Conservation (phyloP, 1,140 invertebrate species). For the Hyposmocoma kahamanoa region DNA sequence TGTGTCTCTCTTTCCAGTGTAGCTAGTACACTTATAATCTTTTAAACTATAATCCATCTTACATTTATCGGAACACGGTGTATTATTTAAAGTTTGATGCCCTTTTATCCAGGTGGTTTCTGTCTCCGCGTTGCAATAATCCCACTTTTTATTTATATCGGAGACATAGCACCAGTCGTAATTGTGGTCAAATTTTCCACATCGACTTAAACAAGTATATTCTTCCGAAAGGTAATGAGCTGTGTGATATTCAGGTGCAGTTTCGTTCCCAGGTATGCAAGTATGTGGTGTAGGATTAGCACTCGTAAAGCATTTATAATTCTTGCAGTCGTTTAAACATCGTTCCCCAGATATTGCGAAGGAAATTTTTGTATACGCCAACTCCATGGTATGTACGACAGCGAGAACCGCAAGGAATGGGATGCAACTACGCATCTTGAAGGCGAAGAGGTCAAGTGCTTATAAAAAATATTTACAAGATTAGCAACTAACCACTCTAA, state of each 20-base stretch:
- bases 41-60: neutral
- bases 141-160: neutral
- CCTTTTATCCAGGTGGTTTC: neutral
- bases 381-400: no score
- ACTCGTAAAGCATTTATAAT: neutral
- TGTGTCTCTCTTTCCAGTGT: neutral
- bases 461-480: no score
- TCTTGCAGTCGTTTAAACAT: neutral
- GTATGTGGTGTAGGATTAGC: neutral
- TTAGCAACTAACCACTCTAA: no score
- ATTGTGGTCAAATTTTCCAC: neutral
- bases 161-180: neutral
- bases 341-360: neutral
- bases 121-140: neutral
- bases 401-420: no score
- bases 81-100: neutral
- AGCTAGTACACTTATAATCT: neutral
- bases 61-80: neutral
- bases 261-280: neutral
- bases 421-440: no score
- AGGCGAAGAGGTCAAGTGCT: no score
- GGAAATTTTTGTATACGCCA: neutral
- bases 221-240: neutral
- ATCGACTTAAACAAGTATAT: neutral
- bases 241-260: neutral